Evolutionary conservation across 2,797 vertebrate genomes (phyloP).

Genomic region (Macropodus opercularis): DNA sequence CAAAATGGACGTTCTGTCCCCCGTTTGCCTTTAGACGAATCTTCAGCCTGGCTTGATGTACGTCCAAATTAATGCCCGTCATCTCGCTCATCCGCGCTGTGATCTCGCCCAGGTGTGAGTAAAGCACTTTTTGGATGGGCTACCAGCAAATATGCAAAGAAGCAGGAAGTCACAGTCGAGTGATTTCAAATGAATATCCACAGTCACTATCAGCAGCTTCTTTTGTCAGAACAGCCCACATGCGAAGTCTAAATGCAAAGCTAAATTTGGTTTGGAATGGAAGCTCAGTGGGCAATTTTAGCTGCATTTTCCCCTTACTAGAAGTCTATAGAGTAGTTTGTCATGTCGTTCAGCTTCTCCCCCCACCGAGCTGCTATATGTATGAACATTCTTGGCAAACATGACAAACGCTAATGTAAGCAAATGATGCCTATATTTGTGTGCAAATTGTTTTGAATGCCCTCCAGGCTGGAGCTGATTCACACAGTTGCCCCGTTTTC

Average conservation of each 20-base stretch:
- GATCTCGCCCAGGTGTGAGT: slow-evolving; percentile 10
- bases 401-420: slow-evolving; percentile 58
- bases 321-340: slow-evolving; percentile 6
- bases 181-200: slow-evolving; percentile 43
- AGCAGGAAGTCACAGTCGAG: slow-evolving; percentile 37
- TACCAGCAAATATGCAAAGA: slow-evolving; percentile 41
- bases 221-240: slow-evolving; percentile 31
- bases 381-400: slow-evolving; percentile 51
- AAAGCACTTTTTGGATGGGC: slow-evolving; percentile 34
- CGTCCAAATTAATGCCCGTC: slow-evolving; percentile 23
- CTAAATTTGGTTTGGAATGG: slow-evolving; percentile 21
- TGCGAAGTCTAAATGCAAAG: slow-evolving; percentile 6
- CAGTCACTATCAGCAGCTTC: slow-evolving; percentile 25
- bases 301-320: background rate
- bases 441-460: slow-evolving; percentile 64
- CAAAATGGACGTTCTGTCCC: slow-evolving; percentile 43
- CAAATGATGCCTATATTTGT: slow-evolving; percentile 62
- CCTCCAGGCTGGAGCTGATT: slow-evolving; percentile 61
- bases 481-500: slow-evolving; percentile 52
- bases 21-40: background rate
- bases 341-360: slow-evolving; percentile 5
- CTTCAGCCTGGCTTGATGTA: slow-evolving; percentile 22
- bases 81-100: slow-evolving; percentile 1
- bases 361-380: slow-evolving; percentile 32
- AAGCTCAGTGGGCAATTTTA: slow-evolving; percentile 8